phyloP scores from a whole-genome alignment of 2,888 invertebrate species.

The Blomia tropicalis region DNA sequence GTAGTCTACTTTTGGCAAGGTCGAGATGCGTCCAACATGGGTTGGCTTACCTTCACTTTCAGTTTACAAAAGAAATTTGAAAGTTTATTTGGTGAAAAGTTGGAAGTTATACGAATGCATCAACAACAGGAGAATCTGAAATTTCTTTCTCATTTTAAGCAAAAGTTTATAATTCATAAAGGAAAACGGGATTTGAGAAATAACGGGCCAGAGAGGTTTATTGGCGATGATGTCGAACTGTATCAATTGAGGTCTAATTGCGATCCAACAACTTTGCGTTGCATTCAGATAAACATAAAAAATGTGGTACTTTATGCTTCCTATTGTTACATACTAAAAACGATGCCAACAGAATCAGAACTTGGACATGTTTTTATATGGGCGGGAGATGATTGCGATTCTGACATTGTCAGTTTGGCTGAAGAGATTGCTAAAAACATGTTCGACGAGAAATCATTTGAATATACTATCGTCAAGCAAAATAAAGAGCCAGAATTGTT shows the following conservation, averaged over 20 bases:
- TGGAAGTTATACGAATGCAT: slow-evolving; percentile 87
- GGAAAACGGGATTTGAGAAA: slow-evolving; percentile 51
- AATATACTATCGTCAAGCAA: slow-evolving; percentile 47
- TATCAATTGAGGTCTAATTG: slow-evolving; percentile 92
- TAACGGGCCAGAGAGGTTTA: slow-evolving; percentile 31
- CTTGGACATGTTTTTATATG: slow-evolving; percentile 87
- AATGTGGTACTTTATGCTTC: slow-evolving; percentile 63
- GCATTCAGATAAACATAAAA: slow-evolving; percentile 60
- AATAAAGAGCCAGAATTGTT: slow-evolving; percentile 95
- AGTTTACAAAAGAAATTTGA: slow-evolving; percentile 80
- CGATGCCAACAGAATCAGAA: slow-evolving; percentile 50
- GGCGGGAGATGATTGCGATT: slow-evolving; percentile 69
- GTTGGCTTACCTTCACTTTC: slow-evolving; percentile 97
- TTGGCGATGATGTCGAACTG: slow-evolving; percentile 51
- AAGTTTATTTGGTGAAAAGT: slow-evolving; percentile 64
- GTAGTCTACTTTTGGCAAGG: slow-evolving; percentile 99
- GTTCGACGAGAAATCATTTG: slow-evolving; percentile 45
- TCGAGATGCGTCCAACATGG: slow-evolving; percentile 87
- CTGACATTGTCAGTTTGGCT: slow-evolving; percentile 66
- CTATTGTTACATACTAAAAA: slow-evolving; percentile 81
- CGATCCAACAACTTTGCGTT: slow-evolving; percentile 73
- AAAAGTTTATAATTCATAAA: slow-evolving; percentile 76
- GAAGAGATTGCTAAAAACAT: slow-evolving; percentile 84
- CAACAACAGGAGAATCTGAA: slow-evolving; percentile 95
- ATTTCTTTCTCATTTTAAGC: slow-evolving; percentile 91